Conservation (phyloP, 2,888 invertebrate genomes). For the Salpingus planirostris region DNA sequence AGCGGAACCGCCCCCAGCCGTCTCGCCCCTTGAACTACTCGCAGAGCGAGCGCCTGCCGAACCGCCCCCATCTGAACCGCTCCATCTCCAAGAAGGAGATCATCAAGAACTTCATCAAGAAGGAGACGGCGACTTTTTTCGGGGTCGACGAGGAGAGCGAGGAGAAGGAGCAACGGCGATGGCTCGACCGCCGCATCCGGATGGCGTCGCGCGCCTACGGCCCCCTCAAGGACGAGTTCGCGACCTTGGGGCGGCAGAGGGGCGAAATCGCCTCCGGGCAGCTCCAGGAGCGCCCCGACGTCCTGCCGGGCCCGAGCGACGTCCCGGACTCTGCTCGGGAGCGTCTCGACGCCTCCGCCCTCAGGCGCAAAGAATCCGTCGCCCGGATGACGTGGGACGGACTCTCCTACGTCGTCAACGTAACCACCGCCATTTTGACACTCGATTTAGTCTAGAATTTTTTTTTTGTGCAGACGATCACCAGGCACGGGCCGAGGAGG, state of each 20-base stretch:
- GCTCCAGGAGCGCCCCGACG: slow-evolving; percentile 40
- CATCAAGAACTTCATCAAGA: slow-evolving; percentile 58
- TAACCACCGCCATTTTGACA: slow-evolving; percentile 40
- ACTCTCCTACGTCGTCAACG: slow-evolving; percentile 69
- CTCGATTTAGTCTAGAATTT: background rate
- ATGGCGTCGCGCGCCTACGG: slow-evolving; percentile 61
- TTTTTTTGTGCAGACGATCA: slow-evolving; percentile 46
- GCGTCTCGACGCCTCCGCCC: slow-evolving; percentile 22
- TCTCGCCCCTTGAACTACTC: slow-evolving; percentile 26
- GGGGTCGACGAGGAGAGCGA: slow-evolving; percentile 74
- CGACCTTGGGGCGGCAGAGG: slow-evolving; percentile 25
- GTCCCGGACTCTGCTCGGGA: slow-evolving; percentile 37
- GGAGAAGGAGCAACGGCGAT: slow-evolving; percentile 61
- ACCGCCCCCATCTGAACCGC: slow-evolving; percentile 36
- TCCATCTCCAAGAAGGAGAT: slow-evolving; percentile 42
- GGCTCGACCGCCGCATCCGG: slow-evolving; percentile 72
- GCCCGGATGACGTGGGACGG: slow-evolving; percentile 74
- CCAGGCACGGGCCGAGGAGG: slow-evolving; percentile 51
- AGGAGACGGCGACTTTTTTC: slow-evolving; percentile 77
- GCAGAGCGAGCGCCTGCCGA: slow-evolving; percentile 36
- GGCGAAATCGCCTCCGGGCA: slow-evolving; percentile 26
- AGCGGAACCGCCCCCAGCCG: slow-evolving; percentile 18
- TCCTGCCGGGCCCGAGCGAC: slow-evolving; percentile 40
- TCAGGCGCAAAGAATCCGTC: slow-evolving; percentile 68
- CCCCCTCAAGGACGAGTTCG: slow-evolving; percentile 45